Base-by-base conservation (phyloP, 2,888 invertebrate genomes). In the Venusia cambrica region DNA sequence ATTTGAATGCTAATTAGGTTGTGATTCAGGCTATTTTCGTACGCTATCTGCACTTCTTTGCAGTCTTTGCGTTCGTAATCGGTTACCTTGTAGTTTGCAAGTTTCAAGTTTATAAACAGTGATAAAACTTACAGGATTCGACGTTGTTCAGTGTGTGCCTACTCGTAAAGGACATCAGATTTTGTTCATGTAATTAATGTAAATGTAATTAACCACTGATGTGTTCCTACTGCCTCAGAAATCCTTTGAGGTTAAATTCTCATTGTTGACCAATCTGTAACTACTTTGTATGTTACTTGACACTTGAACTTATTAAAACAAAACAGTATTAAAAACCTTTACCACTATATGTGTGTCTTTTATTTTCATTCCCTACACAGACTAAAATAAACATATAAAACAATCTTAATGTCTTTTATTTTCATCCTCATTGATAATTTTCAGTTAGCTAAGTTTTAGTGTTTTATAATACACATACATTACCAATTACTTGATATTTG, bases 121-220 rank as follows among this genome's bases (percentile, higher is more conserved):
- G 33, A 26, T 46, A 31, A 37, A 48, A 40, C 30, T 84, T 84
- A 28, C 78, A 85, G 85, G 71, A 54, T 80, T 78, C 28, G 81
- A 84, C 57, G 55, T 84, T 48, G 85, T 83, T 29, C 78, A 77
- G 54, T 87, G 84, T 54, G 83, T 87, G 17, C 81, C 85, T 2
- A 81, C 85, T 5, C 77, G 75, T 43, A 85, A 80, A 45, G 87
- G 87, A 4, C 83, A 83, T 40, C 81, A 83, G 38, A 78, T 87
- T 28, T 52, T 87, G 34, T 80, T 76, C 47, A 79, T 84, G 61
- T 84, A 84, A 48, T 87, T 79, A 46, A 87, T 83, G 7, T 87
- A 84, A 51, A 68, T n/a, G n/a, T n/a, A n/a, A n/a, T n/a, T n/a
- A n/a, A n/a, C n/a, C n/a, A n/a, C n/a, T n/a, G n/a, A n/a, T n/a